These are phyloP conservation scores for Nowickia ferox DNA, from an alignment of 2,888 invertebrate genomes.

Conservation along the genomic window DNA sequence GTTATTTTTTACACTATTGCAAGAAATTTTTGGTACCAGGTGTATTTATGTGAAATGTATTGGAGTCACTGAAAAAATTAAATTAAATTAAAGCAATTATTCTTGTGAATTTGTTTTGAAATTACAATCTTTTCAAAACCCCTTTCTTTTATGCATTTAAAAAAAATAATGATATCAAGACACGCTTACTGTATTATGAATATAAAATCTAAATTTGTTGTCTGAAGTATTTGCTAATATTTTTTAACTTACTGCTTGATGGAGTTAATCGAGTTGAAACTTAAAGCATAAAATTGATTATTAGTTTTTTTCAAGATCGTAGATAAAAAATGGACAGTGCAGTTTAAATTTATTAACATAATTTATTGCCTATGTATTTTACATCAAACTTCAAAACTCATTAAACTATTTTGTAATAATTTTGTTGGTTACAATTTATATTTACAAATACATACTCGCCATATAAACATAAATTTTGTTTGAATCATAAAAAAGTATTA, in stretches of 20 bases:
- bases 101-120: too few species aligned
- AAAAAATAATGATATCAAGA: not conserved
- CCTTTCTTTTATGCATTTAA: not conserved
- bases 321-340: not conserved
- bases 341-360: not conserved
- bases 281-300: too few species aligned
- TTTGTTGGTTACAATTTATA: not conserved
- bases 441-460: not conserved
- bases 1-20: too few species aligned
- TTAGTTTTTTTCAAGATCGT: not conserved
- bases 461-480: not conserved
- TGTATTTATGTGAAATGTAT: too few species aligned
- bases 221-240: not conserved
- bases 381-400: not conserved
- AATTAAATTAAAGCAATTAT: too few species aligned
- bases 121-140: too few species aligned
- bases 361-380: not conserved
- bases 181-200: not conserved
- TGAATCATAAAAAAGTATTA: not conserved
- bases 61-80: too few species aligned
- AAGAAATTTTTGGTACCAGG: too few species aligned
- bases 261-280: not conserved
- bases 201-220: too few species aligned
- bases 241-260: not conserved
- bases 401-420: not conserved